Conservation (phyloP, 2,888 invertebrate species). For the Plagodis pulveraria region DNA sequence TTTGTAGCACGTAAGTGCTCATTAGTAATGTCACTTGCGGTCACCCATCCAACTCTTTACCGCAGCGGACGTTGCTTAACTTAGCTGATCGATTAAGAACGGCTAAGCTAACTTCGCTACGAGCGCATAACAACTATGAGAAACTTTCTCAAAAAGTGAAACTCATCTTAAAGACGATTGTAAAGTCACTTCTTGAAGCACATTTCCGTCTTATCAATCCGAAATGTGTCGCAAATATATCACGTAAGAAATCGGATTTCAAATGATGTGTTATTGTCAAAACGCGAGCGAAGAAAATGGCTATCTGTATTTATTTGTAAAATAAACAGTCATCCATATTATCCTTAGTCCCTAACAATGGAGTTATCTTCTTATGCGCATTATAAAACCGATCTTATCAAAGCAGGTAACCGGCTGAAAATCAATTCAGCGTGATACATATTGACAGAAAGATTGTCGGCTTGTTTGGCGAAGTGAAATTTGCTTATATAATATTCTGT, state of each 20-base stretch:
- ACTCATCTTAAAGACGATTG: too few relatives aligned
- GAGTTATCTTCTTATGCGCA: constrained; percentile 38
- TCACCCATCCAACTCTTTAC: too few relatives aligned
- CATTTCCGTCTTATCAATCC: constrained; percentile 29
- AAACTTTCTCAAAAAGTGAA: not conserved
- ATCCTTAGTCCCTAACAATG: constrained; percentile 27
- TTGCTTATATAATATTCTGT: too few relatives aligned
- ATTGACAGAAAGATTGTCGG: too few relatives aligned
- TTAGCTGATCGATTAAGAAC: too few relatives aligned
- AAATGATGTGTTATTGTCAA: constrained; percentile 35
- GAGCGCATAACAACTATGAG: too few relatives aligned
- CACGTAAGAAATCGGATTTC: constrained; percentile 35
- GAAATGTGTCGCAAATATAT: constrained; percentile 27
- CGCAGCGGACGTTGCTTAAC: too few relatives aligned
- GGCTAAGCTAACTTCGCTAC: too few relatives aligned
- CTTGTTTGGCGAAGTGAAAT: too few relatives aligned
- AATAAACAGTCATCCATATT: constrained; percentile 22
- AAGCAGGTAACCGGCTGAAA: constrained; percentile 45
- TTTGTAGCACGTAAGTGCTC: too few relatives aligned
- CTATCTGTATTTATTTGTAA: not conserved
- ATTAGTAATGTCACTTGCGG: too few relatives aligned
- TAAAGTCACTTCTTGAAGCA: constrained; percentile 20
- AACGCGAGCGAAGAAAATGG: constrained; percentile 20
- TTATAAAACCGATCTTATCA: constrained; percentile 46
- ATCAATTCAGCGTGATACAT: constrained; percentile 42